Evolutionary conservation across 2,888 invertebrate genomes (phyloP), one percentile per base, ranked within the genome.

Genomic region (Lasioglossum lativentre): DNA sequence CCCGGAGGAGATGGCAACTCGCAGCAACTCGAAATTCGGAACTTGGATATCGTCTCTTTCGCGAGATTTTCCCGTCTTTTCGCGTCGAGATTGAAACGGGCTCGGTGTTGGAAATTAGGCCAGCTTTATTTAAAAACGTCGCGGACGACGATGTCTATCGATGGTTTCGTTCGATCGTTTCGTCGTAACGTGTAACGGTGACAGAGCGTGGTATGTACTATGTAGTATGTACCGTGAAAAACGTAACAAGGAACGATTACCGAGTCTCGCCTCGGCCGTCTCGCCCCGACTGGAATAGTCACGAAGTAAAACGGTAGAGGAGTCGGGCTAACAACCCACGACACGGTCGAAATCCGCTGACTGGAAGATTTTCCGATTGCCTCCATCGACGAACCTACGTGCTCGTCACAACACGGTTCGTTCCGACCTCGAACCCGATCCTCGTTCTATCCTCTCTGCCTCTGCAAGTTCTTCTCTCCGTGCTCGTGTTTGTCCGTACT

Each of bases 341-440:
- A 90, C 91, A 90, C 88, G 89, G 89, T 83, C 90, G 89, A 93
- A 94, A 94, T 90, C 90, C 91, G 94, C 95, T 94, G 94, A 95
- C 93, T 92, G 87, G 87, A 93, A 92, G 92, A 88, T 94, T 94
- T 89, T 93, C 93, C 94, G 95, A 95, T 95, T 95, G 94, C 93
- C 93, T 94, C 94, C 93, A 94, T 95, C 94, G 94, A 93, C 93
- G 93, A 93, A 92, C 90, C 94, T 95, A 95, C 95, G 95, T 95
- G 95, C 94, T 95, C 94, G 94, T 95, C 95, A 95, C 95, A 95
- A 95, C 94, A 95, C 68, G 19, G 93, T 93, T 93, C 92, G 89
- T 89, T 92, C 90, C 82, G 80, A 75, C 82, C 30, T 83, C n/a
- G n/a, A n/a, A 74, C 83, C 52, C 68, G 75, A 71, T 83, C 79